Base-by-base conservation (phyloP, 2,113 vertebrate species). In the Prolemur simus region DNA sequence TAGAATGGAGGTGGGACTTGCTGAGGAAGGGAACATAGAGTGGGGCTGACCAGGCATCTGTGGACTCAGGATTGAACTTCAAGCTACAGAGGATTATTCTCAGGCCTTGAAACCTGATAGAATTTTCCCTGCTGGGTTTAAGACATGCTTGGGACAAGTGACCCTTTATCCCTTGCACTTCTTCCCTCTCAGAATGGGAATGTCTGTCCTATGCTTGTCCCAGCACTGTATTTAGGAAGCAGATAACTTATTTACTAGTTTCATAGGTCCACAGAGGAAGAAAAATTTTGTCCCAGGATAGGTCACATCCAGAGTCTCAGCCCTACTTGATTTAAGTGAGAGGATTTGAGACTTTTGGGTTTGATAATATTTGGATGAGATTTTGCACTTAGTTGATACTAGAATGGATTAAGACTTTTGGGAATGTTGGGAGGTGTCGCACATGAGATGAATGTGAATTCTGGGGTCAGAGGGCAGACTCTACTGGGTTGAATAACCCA, bases 381-480 rank as follows among this genome's bases (percentile, higher is more conserved):
- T 47, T 87, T 78, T 56, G 2, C 29, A 76, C 15, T 63, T 71
- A n/a, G 25, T 8, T 42, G 49, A 68, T 63, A 18, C 6, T 32
- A 2, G 12, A 85, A 87, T 69, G 7, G 21, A 14, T 69, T 68
- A 63, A 39, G 32, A n/a, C n/a, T 58, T 92, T 87, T 54, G 13
- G 80, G 56, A 76, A 14, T 66, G 17, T 23, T 76, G 39, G 15
- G 17, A 66, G 23, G 7, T 13, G 2, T 76, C 69, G 25, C 11
- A 68, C 23, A 9, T 45, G 29, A 7, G n/a, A 60, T 93, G 25
- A 9, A 29, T 12, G 1, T 54, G 32, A 83, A 91, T 93, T 84
- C 42, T 1, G n/a, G 18, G 7, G 1, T 0, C 34, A 68, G 1
- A 64, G 2, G n/a, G 7, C 1, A 73, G 18, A 87, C 6, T 29